Conservation (phyloP, 2,888 invertebrate genomes). For the Nephrocerus scutellatus region DNA sequence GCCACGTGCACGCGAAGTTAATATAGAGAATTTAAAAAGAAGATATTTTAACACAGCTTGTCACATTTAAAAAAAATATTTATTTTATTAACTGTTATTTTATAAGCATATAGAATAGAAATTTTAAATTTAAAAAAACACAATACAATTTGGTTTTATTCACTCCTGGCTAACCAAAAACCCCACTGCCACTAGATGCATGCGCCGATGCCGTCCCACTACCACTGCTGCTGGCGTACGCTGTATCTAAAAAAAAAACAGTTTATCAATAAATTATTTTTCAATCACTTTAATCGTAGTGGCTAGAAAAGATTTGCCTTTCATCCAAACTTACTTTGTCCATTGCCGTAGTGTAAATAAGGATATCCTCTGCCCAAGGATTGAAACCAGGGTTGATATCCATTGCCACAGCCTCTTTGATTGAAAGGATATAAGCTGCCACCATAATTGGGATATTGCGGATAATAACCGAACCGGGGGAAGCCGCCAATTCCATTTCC, state of each 20-base stretch:
- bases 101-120: not conserved
- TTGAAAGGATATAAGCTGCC: too few species aligned
- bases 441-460: constrained; percentile 18
- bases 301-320: not conserved
- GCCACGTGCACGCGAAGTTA: too few species aligned
- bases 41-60: too few species aligned
- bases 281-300: not conserved
- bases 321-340: constrained; percentile 17
- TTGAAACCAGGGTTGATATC: too few species aligned
- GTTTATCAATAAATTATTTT: constrained; percentile 16
- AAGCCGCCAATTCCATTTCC: constrained; percentile 10
- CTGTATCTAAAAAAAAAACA: constrained; percentile 25
- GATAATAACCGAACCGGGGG: too few species aligned
- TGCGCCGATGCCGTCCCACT: constrained; percentile 22
- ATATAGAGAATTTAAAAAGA: too few species aligned
- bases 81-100: not conserved
- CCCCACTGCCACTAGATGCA: constrained; percentile 20
- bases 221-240: constrained; percentile 23
- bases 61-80: not conserved
- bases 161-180: constrained; percentile 18
- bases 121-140: not conserved
- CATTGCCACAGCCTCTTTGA: too few species aligned
- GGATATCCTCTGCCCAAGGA: constrained; percentile 12
- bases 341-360: constrained; percentile 20
- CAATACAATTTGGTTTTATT: not conserved